Percentiles rank a stretch among this genome's conserved stretches.
These are phyloP conservation scores for Copsychus sechellarum DNA, from an alignment of 2,113 vertebrate genomes.

Conservation along the genomic window DNA sequence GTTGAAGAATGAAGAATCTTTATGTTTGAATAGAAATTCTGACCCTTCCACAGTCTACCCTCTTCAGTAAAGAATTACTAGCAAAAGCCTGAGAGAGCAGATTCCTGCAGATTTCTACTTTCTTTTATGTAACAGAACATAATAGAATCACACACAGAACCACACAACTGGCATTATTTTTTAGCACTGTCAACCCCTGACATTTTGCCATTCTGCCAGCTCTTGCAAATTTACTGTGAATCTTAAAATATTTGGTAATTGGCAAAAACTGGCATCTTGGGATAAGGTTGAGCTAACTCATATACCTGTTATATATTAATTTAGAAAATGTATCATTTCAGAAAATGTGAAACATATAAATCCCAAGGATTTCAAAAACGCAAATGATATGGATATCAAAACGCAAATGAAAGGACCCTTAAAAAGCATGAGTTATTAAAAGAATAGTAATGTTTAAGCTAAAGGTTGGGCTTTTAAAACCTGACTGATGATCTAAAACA, in stretches of 20 bases:
- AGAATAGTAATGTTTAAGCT: not conserved
- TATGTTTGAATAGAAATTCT: not conserved
- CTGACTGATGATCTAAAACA: not conserved
- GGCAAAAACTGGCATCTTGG: not conserved
- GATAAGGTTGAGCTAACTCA: not conserved
- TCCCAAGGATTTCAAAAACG: not conserved
- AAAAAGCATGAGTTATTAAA: not conserved
- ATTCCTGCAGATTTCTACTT: not conserved
- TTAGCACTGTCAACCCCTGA: not conserved
- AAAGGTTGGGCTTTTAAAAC: not conserved
- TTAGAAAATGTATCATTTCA: not conserved
- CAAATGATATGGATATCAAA: not conserved
- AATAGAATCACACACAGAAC: not conserved
- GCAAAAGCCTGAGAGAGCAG: not conserved
- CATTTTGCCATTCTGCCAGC: not conserved
- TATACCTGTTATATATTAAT: not conserved
- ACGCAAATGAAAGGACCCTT: not conserved
- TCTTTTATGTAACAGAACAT: not conserved
- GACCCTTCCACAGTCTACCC: not conserved
- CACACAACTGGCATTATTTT: not conserved
- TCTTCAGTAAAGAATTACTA: not conserved
- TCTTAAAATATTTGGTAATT: not conserved
- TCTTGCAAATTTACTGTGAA: not conserved
- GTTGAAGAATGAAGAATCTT: not conserved
- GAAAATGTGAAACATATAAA: not conserved